Evolutionary conservation across 2,888 invertebrate species (phyloP).

Genomic region (Apodemia duryi): DNA sequence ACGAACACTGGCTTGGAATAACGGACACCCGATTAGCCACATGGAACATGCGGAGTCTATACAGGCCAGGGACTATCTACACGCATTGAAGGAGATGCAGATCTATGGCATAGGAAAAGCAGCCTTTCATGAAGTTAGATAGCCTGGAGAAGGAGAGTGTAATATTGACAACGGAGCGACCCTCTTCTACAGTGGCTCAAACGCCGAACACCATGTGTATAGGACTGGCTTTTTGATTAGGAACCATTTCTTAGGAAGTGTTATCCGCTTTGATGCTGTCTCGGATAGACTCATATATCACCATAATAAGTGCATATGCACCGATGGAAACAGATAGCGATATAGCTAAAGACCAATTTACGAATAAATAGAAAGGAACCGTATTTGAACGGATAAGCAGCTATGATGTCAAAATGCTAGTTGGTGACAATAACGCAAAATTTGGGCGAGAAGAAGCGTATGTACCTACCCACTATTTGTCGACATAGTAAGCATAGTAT

Average conservation of each 20-base stretch:
- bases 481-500: slow-evolving; percentile 6
- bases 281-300: slow-evolving; percentile 23
- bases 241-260: slow-evolving; percentile 3
- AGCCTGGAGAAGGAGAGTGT: slow-evolving; percentile 20
- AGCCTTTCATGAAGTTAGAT: not conserved
- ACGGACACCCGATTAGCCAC: not conserved
- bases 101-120: too few relatives aligned
- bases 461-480: slow-evolving; percentile 13
- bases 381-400: not conserved
- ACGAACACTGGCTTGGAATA: too few relatives aligned
- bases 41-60: not conserved
- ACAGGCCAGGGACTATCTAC: slow-evolving; percentile 6
- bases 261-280: slow-evolving; percentile 19
- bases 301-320: slow-evolving; percentile 21
- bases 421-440: slow-evolving; percentile 1
- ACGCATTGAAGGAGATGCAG: slow-evolving; percentile 14
- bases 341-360: not conserved
- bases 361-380: not conserved
- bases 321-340: slow-evolving; percentile 20
- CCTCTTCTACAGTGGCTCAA: slow-evolving; percentile 20
- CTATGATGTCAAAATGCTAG: not conserved
- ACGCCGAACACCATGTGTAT: slow-evolving; percentile 8
- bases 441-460: not conserved
- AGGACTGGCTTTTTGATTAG: slow-evolving; percentile 21
- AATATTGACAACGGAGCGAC: slow-evolving; percentile 7